Evolutionary conservation across 2,113 vertebrate species (phyloP).

Genomic region (Octodon degus): DNA sequence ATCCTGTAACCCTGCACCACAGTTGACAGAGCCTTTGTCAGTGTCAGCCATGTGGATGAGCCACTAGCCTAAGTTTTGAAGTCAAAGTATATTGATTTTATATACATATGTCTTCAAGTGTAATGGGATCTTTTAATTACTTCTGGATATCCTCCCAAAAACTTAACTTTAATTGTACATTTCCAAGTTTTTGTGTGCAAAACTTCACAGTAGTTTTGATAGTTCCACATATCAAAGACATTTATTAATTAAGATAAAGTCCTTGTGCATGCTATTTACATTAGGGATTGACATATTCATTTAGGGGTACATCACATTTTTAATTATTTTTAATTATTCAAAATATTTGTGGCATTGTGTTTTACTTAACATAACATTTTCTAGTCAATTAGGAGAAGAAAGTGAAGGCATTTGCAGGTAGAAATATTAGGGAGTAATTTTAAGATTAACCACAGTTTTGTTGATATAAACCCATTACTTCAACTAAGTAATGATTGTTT

Average conservation of each 20-base stretch:
- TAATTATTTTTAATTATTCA: not conserved
- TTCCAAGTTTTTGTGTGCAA: constrained; percentile 19
- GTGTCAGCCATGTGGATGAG: no score
- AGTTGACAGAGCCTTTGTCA: no score
- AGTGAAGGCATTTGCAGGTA: not conserved
- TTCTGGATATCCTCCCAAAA: constrained; percentile 36
- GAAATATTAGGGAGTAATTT: constrained; percentile 11
- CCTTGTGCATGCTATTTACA: not conserved
- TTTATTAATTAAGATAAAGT: constrained; percentile 25
- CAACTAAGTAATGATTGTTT: not conserved
- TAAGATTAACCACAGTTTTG: not conserved
- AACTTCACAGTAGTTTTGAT: constrained; percentile 10
- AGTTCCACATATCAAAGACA: constrained; percentile 37
- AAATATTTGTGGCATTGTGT: not conserved
- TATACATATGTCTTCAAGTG: not conserved
- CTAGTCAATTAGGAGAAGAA: not conserved
- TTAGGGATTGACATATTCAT: constrained; percentile 16
- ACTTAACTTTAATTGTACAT: not conserved
- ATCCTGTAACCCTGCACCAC: no score
- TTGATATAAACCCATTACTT: not conserved
- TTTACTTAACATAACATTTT: constrained; percentile 9
- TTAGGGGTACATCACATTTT: not conserved
- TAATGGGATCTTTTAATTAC: constrained; percentile 12
- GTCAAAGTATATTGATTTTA: constrained; percentile 8
- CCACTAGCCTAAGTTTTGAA: not conserved